Evolutionary conservation across 2,113 vertebrate species (phyloP), one percentile per base, ranked within the genome.

Genomic region (Eupsittula cactorum): DNA sequence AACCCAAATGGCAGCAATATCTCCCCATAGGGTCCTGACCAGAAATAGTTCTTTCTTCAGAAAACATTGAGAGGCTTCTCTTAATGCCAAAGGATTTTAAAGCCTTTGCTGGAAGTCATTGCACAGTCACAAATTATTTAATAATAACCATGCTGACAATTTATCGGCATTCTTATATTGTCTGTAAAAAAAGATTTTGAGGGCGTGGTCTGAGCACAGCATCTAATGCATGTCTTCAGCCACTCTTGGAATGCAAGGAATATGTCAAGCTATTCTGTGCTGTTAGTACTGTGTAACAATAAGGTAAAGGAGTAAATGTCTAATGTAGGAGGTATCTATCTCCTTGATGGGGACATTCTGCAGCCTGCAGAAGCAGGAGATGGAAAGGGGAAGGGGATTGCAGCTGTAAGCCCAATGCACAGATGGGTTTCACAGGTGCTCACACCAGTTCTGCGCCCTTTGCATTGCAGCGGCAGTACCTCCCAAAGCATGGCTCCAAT

Each of bases 81-180:
- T 84, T 73, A 90, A 62, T 62, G 69, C 24, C 73, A 86, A 78
- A 95, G 28, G 64, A 53, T 81, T 93, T 88, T 89, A 59, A 18
- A 91, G 59, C 59, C n/a, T 89, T 93, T 76, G 49, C 73, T 93
- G 77, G 70, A 92, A 93, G 65, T 88, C 52, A 79, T 20, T 84
- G 52, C 41, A 76, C 23, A 80, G n/a, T 67, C 65, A 62, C 23
- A 79, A 94, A 92, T 85, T 79, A 87, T 82, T 94, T 92, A 67
- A 91, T 79, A 88, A 91, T 63, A 82, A 87, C 20, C 52, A 35
- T 31, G 11, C 16, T 85, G 74, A 74, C 27, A 92, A 67, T 55
- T 87, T 85, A 70, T 74, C 77, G 44, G 8, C 29, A 21, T 93
- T 91, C 52, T 70, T 33, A 7, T 44, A 35, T 25, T 71, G 17